Percentiles rank a stretch among this genome's conserved stretches.
Evolutionary conservation across 2,113 vertebrate species (phyloP).

Genomic region (Cynocephalus volans): DNA sequence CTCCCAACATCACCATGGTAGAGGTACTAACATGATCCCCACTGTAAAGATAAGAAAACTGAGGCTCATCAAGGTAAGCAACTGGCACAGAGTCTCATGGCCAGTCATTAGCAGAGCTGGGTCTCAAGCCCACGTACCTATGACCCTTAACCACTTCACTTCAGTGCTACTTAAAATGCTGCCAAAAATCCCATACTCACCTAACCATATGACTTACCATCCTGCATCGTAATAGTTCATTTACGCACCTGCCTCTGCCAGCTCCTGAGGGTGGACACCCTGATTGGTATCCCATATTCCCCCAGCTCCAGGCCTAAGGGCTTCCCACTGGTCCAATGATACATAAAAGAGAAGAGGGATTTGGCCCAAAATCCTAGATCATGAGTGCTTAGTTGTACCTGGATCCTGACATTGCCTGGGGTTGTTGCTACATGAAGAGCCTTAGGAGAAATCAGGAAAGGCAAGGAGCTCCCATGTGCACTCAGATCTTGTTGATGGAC

Average conservation of each 20-base stretch:
- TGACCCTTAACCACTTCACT: neutral
- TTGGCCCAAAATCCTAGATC: fast-evolving
- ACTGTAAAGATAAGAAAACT: neutral
- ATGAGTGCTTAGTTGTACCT: too few relatives aligned
- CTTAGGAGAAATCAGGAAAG: neutral
- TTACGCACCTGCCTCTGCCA: neutral
- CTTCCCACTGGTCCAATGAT: neutral
- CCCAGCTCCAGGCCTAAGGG: neutral
- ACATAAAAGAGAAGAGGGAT: too few relatives aligned
- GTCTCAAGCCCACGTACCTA: too few relatives aligned
- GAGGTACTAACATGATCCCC: neutral
- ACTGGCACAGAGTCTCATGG: neutral
- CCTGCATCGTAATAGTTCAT: neutral
- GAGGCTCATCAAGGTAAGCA: neutral
- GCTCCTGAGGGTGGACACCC: neutral
- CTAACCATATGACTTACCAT: neutral
- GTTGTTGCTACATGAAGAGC: neutral
- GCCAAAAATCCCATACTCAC: neutral
- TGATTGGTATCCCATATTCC: neutral
- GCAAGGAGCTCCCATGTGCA: neutral
- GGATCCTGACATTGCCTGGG: neutral
- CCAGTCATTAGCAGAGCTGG: neutral
- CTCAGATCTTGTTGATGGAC: neutral
- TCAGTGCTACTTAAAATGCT: neutral
- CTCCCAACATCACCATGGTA: neutral